A percentile compares a stretch with the other conserved stretches of the same genome.
Evolutionary conservation across 2,888 invertebrate species (phyloP).

Genomic region (Temnothorax rugatulus): DNA sequence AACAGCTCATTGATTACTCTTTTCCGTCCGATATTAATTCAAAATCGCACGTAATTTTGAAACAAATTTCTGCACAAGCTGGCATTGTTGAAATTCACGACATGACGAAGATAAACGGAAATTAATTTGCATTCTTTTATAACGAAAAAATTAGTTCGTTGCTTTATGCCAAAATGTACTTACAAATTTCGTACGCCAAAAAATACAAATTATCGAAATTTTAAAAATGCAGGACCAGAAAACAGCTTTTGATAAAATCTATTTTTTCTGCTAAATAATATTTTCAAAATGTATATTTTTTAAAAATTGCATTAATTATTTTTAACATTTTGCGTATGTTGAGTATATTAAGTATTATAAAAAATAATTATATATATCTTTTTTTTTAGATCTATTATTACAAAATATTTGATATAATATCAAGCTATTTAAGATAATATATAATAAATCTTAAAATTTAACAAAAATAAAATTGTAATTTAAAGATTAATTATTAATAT

Average conservation of each 20-base stretch:
- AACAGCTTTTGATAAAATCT: not conserved
- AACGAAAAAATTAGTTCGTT: not conserved
- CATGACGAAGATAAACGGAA: not conserved
- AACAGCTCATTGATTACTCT: conserved; percentile 4
- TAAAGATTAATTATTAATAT: not conserved
- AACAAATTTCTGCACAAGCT: conserved; percentile 8
- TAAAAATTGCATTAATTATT: not conserved
- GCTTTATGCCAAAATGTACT: not conserved
- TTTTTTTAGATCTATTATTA: conserved; percentile 12
- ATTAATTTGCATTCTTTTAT: conserved; percentile 4
- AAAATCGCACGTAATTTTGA: not conserved
- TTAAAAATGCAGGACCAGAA: not conserved
- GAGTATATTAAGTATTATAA: conserved; percentile 3
- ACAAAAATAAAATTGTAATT: not conserved
- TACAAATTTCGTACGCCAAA: not conserved
- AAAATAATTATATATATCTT: not conserved
- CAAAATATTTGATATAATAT: not conserved
- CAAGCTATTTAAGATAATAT: not conserved
- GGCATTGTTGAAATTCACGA: conserved; percentile 1
- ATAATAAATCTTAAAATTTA: not conserved
- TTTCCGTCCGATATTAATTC: not conserved
- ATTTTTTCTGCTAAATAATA: not conserved
- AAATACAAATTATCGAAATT: not conserved
- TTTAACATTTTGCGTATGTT: not conserved
- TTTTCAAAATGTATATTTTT: not conserved